Conservation (phyloP, 2,113 vertebrate genomes). For the Merops nubicus region DNA sequence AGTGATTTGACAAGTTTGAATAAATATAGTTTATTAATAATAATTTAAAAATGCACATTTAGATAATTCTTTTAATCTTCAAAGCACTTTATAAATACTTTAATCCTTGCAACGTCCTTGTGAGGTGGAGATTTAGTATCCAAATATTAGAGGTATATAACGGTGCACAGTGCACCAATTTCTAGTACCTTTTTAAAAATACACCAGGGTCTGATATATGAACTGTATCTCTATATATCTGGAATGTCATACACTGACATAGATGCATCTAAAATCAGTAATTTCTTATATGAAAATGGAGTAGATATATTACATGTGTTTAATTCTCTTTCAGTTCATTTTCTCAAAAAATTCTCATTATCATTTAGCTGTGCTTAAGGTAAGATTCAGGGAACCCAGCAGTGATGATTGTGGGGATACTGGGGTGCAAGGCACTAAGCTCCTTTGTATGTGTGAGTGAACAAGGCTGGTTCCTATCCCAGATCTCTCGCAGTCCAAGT, state of each 20-base stretch:
- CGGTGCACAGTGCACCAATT: background rate
- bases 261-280: background rate
- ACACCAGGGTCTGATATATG: background rate
- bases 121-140: constrained; percentile 8
- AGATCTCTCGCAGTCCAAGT: background rate
- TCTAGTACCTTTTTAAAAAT: background rate
- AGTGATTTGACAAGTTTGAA: constrained; percentile 37
- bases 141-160: background rate
- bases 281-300: background rate
- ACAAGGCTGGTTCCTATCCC: background rate
- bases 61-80: constrained; percentile 16
- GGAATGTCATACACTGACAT: background rate
- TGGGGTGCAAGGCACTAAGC: background rate
- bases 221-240: background rate
- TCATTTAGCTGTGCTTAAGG: background rate
- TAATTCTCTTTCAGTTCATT: background rate
- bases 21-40: constrained; percentile 28
- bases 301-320: background rate
- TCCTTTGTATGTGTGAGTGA: background rate
- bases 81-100: constrained; percentile 32
- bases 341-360: background rate
- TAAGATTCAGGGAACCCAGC: background rate
- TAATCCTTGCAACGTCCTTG: constrained; percentile 8
- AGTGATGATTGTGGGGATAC: background rate
- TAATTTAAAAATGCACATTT: background rate